These are phyloP conservation scores for Axis porcinus DNA, from an alignment of 2,113 vertebrate genomes.

Conservation along the genomic window DNA sequence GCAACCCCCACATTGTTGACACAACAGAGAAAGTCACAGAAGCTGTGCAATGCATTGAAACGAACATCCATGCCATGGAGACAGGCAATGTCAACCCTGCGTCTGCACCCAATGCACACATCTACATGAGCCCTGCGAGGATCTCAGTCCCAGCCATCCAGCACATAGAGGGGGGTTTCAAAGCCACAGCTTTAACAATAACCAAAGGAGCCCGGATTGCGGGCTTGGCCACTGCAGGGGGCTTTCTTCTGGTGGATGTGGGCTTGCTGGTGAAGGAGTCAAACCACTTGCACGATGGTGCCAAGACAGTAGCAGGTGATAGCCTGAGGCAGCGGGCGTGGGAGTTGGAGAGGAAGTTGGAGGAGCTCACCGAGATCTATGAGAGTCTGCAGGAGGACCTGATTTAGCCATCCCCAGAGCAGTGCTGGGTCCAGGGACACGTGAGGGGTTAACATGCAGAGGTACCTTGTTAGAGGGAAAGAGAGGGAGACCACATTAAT, in stretches of 20 bases:
- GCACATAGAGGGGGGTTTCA: background rate
- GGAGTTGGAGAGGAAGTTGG: background rate
- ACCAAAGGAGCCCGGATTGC: background rate
- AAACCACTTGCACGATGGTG: background rate
- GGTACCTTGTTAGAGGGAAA: fast-evolving
- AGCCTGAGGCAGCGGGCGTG: background rate
- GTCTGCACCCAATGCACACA: fast-evolving
- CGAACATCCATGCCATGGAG: background rate
- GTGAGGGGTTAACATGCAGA: fast-evolving
- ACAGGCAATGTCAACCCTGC: background rate
- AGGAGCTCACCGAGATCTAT: background rate
- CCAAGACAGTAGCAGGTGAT: background rate
- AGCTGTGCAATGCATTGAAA: fast-evolving
- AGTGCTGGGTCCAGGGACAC: fast-evolving
- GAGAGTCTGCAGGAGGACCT: fast-evolving
- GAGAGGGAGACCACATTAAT: background rate
- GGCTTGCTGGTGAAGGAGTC: background rate
- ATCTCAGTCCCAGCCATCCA: fast-evolving
- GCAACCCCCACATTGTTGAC: background rate
- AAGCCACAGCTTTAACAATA: background rate
- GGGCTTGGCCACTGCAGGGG: fast-evolving
- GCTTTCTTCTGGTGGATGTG: background rate
- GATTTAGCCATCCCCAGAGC: fast-evolving
- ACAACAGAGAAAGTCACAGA: fast-evolving
- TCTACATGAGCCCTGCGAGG: fast-evolving